These are phyloP conservation scores for Ailuropoda melanoleuca DNA, from an alignment of 2,113 vertebrate genomes.

Conservation along the genomic window DNA sequence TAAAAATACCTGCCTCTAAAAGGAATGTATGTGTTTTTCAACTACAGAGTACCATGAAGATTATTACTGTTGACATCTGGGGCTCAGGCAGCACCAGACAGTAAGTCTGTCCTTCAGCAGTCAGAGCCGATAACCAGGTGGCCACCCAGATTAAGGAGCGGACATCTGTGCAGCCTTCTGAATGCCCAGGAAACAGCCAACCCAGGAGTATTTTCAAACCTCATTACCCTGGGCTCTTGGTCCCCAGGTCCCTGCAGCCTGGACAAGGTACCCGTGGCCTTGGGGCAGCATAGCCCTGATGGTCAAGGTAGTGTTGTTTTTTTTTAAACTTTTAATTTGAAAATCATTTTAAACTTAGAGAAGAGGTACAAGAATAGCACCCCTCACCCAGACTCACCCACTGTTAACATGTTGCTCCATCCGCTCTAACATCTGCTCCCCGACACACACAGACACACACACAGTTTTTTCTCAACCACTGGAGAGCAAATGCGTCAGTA, in stretches of 20 bases:
- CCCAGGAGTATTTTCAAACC: background rate
- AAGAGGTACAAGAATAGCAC: background rate
- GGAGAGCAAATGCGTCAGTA: constrained; percentile 17
- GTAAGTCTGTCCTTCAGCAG: background rate
- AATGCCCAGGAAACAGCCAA: background rate
- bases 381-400: background rate
- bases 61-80: constrained; percentile 34
- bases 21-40: background rate
- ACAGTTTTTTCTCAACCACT: background rate
- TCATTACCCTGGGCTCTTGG: background rate
- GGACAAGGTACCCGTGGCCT: background rate
- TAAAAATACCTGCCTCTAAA: background rate
- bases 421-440: background rate
- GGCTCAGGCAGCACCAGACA: background rate
- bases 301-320: background rate
- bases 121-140: background rate
- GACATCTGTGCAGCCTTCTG: constrained; percentile 22
- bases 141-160: background rate
- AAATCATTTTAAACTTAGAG: background rate
- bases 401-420: background rate
- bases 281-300: background rate
- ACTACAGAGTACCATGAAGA: background rate
- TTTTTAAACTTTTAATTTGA: background rate
- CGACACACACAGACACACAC: background rate
- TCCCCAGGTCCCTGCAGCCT: background rate